Conservation (phyloP, 2,113 vertebrate species). For the Lasiurus borealis region DNA sequence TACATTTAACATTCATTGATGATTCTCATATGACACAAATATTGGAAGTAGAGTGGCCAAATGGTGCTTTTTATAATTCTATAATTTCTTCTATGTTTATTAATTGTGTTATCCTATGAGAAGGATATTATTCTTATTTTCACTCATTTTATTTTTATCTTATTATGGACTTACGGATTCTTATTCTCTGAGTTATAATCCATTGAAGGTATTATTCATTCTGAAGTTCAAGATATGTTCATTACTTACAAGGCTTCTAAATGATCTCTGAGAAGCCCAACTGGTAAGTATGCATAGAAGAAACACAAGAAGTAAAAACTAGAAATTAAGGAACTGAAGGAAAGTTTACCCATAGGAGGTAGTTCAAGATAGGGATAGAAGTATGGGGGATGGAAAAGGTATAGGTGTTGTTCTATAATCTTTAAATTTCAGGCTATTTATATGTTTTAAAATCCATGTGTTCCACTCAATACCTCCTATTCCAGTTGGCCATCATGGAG, state of each 20-base stretch:
- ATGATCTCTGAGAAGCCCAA: background rate
- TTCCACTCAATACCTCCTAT: background rate
- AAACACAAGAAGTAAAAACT: background rate
- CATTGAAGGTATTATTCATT: background rate
- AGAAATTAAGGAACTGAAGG: background rate
- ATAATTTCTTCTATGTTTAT: too few species aligned
- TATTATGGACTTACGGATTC: background rate
- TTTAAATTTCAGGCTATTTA: background rate
- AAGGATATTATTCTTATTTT: background rate
- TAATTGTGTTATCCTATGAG: background rate
- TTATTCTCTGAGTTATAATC: background rate
- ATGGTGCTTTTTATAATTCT: too few species aligned
- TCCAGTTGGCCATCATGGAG: background rate
- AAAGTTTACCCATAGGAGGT: too few species aligned
- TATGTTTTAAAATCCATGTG: background rate
- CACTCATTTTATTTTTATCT: background rate
- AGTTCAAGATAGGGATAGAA: too few species aligned
- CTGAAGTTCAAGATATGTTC: background rate
- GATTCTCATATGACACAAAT: too few species aligned
- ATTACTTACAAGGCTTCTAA: background rate
- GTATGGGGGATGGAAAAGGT: background rate
- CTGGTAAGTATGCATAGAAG: background rate
- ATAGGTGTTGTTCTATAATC: background rate
- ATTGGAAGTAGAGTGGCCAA: too few species aligned
- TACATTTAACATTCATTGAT: too few species aligned